Base-by-base conservation (phyloP, 2,113 vertebrate species). In the Dasyurus viverrinus region DNA sequence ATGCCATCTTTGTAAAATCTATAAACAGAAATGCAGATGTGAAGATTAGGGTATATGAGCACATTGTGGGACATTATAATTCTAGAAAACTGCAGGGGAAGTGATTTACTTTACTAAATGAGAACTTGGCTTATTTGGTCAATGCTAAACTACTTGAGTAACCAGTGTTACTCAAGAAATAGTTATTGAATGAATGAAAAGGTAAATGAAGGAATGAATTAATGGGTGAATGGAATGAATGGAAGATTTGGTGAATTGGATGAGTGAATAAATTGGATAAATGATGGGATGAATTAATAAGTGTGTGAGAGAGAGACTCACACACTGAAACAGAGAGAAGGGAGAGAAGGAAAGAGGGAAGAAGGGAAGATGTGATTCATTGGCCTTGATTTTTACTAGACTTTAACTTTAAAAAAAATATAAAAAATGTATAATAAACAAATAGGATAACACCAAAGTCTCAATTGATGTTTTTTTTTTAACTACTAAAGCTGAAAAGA, bases 61-160 rank as follows among this genome's bases (percentile, higher is more conserved):
- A 95, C 52, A 96, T 26, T 91, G 93, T 97, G 26, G 84, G 90
- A 57, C 95, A 57, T 92, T 22, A 48, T 96, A 91, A 96, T 95
- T 96, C 90, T 25, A 96, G 95, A 94, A 93, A 94, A 92, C n/a
- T 93, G 53, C 76, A 96, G 57, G 92, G 89, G 54, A 97, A 95
- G 84, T 90, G 91, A 96, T 97, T 96, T 97, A 94, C 68, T 94
- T 96, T 42, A 94, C 54, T 93, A 47, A 60, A 93, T 46, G 95
- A 90, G 42, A 93, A 97, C 27, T 94, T 89, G 94, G 68, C 53
- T 97, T n/a, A 94, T 0, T 92, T 6, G 89, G 47, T 14, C n/a
- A 84, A 23, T 84, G 19, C 5, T 84, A 84, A 42, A 54, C n/a
- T 94, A 96, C 96, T 91, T n/a, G n/a, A n/a, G 92, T 92, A n/a